These are phyloP conservation scores for Anas platyrhynchos DNA, from an alignment of 2,113 vertebrate genomes.

Conservation along the genomic window DNA sequence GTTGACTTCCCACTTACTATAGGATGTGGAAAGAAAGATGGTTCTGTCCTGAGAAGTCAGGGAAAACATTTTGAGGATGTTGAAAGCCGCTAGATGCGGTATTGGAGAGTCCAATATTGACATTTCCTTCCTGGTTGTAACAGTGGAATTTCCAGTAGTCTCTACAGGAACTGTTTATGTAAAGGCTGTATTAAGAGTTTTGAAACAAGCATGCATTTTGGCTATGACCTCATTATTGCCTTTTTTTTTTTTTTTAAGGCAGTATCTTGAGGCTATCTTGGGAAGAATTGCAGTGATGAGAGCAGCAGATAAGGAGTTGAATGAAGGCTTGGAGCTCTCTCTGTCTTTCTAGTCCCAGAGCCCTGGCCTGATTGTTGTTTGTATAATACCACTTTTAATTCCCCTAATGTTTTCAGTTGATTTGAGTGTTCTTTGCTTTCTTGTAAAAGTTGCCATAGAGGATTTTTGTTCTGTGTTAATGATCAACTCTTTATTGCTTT, in stretches of 20 bases:
- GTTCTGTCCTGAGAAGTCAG: neutral
- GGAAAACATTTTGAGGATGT: neutral
- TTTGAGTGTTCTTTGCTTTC: neutral
- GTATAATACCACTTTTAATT: neutral
- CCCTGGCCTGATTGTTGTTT: neutral
- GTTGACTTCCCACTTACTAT: neutral
- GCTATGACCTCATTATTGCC: neutral
- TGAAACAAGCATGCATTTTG: conserved; percentile 15
- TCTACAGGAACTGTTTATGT: neutral
- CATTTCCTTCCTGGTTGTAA: neutral
- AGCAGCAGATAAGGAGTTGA: neutral
- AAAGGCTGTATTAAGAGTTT: neutral
- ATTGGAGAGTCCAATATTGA: neutral
- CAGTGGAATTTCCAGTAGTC: conserved; percentile 21
- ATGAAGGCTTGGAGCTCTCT: neutral
- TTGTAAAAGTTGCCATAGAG: neutral
- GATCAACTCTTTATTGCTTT: neutral
- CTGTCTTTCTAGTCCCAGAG: neutral
- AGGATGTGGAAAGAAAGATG: neutral
- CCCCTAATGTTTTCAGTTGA: neutral
- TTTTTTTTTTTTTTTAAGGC: neutral
- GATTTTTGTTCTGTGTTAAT: neutral
- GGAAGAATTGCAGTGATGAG: neutral
- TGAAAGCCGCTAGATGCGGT: neutral
- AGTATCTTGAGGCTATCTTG: neutral